Conservation (phyloP, 2,888 invertebrate genomes). For the Hedya salicella region DNA sequence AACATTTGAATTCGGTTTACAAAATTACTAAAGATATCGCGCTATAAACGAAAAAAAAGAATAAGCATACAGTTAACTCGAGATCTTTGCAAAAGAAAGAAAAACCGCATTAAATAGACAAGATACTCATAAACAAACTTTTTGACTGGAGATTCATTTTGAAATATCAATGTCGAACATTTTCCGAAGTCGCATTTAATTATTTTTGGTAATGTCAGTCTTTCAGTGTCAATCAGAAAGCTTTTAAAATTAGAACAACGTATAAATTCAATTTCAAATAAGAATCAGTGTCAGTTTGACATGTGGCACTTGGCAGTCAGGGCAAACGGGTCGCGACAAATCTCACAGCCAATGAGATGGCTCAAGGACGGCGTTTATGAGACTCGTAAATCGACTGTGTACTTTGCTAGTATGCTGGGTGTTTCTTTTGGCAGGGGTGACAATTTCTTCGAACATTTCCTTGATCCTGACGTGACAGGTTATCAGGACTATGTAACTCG, state of each 20-base stretch:
- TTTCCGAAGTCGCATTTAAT: neutral
- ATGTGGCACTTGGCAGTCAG: conserved; percentile 55
- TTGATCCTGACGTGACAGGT: too few species aligned
- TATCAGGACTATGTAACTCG: too few species aligned
- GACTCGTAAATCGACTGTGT: conserved; percentile 49
- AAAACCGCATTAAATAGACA: neutral
- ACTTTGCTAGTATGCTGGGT: neutral
- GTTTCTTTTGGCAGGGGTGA: neutral
- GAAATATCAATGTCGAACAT: neutral
- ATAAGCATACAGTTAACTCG: too few species aligned
- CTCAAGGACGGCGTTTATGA: conserved; percentile 49
- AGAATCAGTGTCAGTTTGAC: conserved; percentile 55
- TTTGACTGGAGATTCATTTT: neutral
- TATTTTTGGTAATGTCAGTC: conserved; percentile 12
- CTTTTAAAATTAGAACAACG: conserved; percentile 20
- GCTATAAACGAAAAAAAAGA: too few species aligned
- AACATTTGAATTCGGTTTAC: too few species aligned
- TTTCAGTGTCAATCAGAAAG: conserved; percentile 14
- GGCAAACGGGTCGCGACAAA: conserved; percentile 54
- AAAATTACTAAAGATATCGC: too few species aligned
- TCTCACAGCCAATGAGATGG: conserved; percentile 47
- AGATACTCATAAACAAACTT: too few species aligned
- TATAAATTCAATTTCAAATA: conserved; percentile 54
- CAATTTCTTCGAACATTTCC: too few species aligned
- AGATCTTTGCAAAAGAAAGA: neutral